Conservation (phyloP, 2,113 vertebrate genomes). For the Tursiops truncatus region DNA sequence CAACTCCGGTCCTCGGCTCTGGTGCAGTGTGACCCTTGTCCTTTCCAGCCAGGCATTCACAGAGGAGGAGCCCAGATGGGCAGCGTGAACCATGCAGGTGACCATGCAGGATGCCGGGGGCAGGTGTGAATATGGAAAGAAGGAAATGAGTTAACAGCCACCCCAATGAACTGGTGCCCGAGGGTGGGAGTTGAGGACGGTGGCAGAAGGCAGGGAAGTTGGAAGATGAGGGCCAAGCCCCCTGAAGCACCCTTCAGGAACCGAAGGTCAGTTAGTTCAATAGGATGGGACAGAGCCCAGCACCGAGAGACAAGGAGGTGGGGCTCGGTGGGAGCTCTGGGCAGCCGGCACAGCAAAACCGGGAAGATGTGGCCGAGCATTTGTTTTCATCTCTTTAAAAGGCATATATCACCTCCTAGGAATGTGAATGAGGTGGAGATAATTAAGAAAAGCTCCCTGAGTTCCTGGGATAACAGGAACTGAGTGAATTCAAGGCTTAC, state of each 20-base stretch:
- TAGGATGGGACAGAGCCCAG: not conserved
- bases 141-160: not conserved
- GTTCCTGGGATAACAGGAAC: not conserved
- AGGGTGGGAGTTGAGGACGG: fast-evolving
- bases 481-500: not conserved
- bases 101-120: too few species aligned
- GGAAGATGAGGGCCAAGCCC: not conserved
- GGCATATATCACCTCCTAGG: too few species aligned
- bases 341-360: not conserved
- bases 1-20: not conserved
- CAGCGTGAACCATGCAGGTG: fast-evolving
- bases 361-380: not conserved
- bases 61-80: not conserved
- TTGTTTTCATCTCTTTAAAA: not conserved
- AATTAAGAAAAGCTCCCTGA: not conserved
- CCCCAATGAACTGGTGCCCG: not conserved
- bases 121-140: too few species aligned
- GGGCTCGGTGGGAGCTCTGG: not conserved
- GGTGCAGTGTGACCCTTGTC: not conserved
- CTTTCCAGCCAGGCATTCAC: not conserved
- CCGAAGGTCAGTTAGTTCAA: not conserved
- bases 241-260: not conserved
- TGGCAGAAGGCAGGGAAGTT: too few species aligned
- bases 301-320: fast-evolving
- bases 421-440: not conserved